These are phyloP conservation scores for Streptopelia turtur DNA, from an alignment of 2,797 vertebrate genomes.

Conservation along the genomic window DNA sequence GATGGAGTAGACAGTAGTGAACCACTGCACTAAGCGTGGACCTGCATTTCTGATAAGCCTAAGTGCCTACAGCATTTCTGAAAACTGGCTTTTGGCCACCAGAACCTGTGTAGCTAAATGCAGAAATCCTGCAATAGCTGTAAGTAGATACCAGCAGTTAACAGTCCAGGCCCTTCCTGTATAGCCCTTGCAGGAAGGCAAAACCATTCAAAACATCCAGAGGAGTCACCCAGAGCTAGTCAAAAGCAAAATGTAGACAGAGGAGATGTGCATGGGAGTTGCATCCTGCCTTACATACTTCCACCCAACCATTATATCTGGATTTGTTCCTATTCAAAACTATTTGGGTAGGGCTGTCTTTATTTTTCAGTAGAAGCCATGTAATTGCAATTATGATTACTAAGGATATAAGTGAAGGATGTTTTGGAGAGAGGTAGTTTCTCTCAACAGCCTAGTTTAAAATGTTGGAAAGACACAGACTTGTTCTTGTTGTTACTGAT, in stretches of 20 bases:
- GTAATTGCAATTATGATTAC: background rate
- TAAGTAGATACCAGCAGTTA: background rate
- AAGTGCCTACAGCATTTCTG: background rate
- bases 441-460: background rate
- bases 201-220: background rate
- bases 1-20: background rate
- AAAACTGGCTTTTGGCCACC: background rate
- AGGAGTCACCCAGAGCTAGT: background rate
- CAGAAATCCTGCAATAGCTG: background rate
- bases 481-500: background rate
- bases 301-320: background rate
- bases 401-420: background rate
- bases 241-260: background rate
- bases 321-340: background rate
- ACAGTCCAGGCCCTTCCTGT: background rate
- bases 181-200: background rate
- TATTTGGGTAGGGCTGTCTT: background rate
- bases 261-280: background rate
- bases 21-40: background rate
- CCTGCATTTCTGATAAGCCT: background rate
- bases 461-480: background rate
- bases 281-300: background rate
- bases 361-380: background rate
- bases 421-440: background rate
- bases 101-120: background rate